Evolutionary conservation across 2,888 invertebrate species (phyloP).

Genomic region (Eupithecia tripunctaria): DNA sequence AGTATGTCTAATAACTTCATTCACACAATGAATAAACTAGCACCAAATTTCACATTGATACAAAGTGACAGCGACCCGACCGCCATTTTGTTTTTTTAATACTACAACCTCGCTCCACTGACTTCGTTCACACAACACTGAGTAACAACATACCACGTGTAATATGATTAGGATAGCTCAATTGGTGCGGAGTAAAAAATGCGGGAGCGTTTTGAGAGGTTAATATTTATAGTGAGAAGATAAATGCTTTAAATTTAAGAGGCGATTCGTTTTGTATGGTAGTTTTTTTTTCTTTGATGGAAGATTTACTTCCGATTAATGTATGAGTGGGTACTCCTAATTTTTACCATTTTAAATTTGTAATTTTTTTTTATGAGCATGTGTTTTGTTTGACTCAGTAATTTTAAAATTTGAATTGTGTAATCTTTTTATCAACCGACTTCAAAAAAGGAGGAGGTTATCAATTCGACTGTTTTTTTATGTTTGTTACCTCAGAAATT

Average conservation of each 20-base stretch:
- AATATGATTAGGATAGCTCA: constrained; percentile 32
- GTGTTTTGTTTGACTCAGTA: too few relatives aligned
- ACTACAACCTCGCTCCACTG: constrained; percentile 45
- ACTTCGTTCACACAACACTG: constrained; percentile 43
- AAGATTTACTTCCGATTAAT: too few relatives aligned
- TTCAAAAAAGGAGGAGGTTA: too few relatives aligned
- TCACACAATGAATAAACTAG: not conserved
- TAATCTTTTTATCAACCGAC: too few relatives aligned
- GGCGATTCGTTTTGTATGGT: too few relatives aligned
- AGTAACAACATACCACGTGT: constrained; percentile 24
- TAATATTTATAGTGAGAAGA: not conserved
- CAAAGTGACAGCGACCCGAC: constrained; percentile 36
- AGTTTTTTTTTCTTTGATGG: too few relatives aligned
- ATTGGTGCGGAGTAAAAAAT: constrained; percentile 29
- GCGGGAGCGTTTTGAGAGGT: constrained; percentile 1
- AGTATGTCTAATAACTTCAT: not conserved
- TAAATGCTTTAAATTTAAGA: not conserved
- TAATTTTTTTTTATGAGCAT: too few relatives aligned
- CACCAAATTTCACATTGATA: not conserved
- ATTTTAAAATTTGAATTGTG: too few relatives aligned
- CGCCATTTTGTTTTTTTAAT: constrained; percentile 45
- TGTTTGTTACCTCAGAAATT: too few relatives aligned
- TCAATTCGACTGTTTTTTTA: too few relatives aligned
- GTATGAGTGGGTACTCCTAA: too few relatives aligned
- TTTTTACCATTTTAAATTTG: too few relatives aligned